These are phyloP conservation scores for Drosophila melanogaster DNA, from an alignment of 1,140 invertebrate genomes.

Conservation along the genomic window Release_6_plus_ISO1_MT NT_037436.4:18829001-18829500, in stretches of 20 bases:
- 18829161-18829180: constrained; percentile 14
- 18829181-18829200: constrained; percentile 15
- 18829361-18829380: constrained; percentile 92
- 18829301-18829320: constrained; percentile 88
- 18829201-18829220: constrained; percentile 48
- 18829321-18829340: constrained; percentile 88
- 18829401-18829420: constrained; percentile 96
- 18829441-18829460: constrained; percentile 90
- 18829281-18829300: constrained; percentile 85
- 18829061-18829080: constrained; percentile 15
- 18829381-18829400: constrained; percentile 90
- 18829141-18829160: constrained; percentile 51
- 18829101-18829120: constrained; percentile 28
- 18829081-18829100: constrained; percentile 25
- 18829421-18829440: constrained; percentile 92
- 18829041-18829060: constrained; percentile 21
- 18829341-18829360: constrained; percentile 92
- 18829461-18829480: constrained; percentile 93
- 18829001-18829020: neutral
- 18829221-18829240: constrained; percentile 55
- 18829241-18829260: constrained; percentile 26
- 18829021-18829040: constrained; percentile 23
- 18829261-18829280: constrained; percentile 83
- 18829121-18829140: constrained; percentile 58
- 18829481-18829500: constrained; percentile 93